These are phyloP conservation scores for Dolichopus griseipennis DNA, from an alignment of 2,888 invertebrate genomes.

Conservation along the genomic window DNA sequence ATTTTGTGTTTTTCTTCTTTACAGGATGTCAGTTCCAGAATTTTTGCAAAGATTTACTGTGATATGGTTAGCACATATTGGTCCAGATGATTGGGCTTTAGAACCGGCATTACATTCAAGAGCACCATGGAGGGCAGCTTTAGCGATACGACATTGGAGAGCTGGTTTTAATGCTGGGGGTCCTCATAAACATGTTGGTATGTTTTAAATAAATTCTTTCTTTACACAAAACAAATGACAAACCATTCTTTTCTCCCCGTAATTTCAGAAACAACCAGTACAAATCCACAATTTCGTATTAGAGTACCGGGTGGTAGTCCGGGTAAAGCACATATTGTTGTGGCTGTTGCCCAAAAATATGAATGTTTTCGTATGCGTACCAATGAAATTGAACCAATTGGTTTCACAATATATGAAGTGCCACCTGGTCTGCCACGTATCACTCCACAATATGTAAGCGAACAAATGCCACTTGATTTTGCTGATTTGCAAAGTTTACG, in stretches of 20 bases:
- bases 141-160: constrained; percentile 59
- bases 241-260: background rate
- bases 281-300: constrained; percentile 64
- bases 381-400: constrained; percentile 50
- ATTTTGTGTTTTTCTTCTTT: constrained; percentile 1
- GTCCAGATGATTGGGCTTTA: constrained; percentile 60
- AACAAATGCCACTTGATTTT: constrained; percentile 39
- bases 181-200: constrained; percentile 52
- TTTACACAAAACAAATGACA: constrained; percentile 1
- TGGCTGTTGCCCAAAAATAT: constrained; percentile 61
- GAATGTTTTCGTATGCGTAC: constrained; percentile 43
- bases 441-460: constrained; percentile 52
- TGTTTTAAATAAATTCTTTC: constrained; percentile 11
- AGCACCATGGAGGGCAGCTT: constrained; percentile 61
- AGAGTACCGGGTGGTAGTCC: constrained; percentile 54
- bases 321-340: constrained; percentile 60
- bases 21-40: constrained; percentile 26
- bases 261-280: constrained; percentile 52
- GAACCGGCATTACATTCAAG: constrained; percentile 57
- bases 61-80: constrained; percentile 56
- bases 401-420: constrained; percentile 63
- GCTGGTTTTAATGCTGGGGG: constrained; percentile 63
- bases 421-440: constrained; percentile 53
- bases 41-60: constrained; percentile 26
- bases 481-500: constrained; percentile 39